A percentile compares a stretch with the other conserved stretches of the same genome.
These are phyloP conservation scores for Oncorhynchus tshawytscha DNA, from an alignment of 2,113 vertebrate species.

Conservation along the genomic window DNA sequence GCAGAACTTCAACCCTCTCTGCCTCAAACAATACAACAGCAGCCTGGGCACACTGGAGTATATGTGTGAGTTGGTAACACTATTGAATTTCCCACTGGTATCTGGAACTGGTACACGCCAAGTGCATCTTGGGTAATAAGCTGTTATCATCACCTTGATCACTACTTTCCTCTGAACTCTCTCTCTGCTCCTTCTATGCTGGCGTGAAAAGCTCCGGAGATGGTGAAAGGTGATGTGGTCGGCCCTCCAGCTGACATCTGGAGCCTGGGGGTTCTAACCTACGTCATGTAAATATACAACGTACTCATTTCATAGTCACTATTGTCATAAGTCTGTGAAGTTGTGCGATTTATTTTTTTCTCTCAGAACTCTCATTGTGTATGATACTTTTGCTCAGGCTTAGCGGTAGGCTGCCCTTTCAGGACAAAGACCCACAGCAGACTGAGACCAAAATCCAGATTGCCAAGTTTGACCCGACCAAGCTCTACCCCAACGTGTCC, in stretches of 20 bases:
- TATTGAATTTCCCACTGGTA: not conserved
- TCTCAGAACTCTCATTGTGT: not conserved
- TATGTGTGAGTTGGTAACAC: conserved; percentile 78
- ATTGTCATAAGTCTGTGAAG: not conserved
- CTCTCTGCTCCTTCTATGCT: conserved; percentile 1
- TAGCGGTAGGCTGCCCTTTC: conserved; percentile 87
- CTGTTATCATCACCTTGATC: not conserved
- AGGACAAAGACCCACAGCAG: conserved; percentile 79
- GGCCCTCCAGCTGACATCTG: conserved; percentile 92
- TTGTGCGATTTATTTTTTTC: not conserved
- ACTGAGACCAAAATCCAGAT: conserved; percentile 85
- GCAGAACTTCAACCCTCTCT: conserved; percentile 87
- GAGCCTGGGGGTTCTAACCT: conserved; percentile 83
- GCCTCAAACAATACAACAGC: conserved; percentile 76
- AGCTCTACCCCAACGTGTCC: conserved; percentile 90
- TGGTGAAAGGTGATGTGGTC: conserved; percentile 89
- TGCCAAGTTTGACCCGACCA: conserved; percentile 87
- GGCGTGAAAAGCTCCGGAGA: conserved; percentile 85
- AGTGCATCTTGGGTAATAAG: too few species aligned
- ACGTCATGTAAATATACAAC: conserved; percentile 84
- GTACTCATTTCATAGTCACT: not conserved
- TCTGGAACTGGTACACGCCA: not conserved
- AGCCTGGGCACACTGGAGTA: conserved; percentile 84
- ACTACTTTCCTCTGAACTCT: not conserved
- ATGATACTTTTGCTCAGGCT: conserved; percentile 73